phyloP scores from a whole-genome alignment of 2,888 invertebrate species.

The Leptothorax acervorum region DNA sequence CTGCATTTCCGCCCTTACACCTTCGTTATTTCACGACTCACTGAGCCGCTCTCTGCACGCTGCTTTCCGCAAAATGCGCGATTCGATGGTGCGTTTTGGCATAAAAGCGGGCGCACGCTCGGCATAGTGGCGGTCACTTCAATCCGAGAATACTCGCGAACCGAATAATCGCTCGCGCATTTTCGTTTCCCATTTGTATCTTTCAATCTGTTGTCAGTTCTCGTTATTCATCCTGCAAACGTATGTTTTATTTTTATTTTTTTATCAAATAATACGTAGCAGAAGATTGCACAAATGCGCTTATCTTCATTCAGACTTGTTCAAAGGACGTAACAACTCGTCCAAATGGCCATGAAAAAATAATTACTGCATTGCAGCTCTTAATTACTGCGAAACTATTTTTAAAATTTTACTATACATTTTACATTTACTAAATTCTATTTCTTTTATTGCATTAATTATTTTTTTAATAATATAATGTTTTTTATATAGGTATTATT shows the following conservation, averaged over 20 bases:
- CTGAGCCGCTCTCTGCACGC: not conserved
- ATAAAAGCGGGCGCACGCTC: conserved; percentile 7
- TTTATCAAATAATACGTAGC: not conserved
- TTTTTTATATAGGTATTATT: not conserved
- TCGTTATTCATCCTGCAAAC: not conserved
- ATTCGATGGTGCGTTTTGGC: conserved; percentile 15
- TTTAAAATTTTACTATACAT: not conserved
- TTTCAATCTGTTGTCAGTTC: not conserved
- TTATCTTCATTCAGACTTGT: not conserved
- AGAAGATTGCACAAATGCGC: not conserved
- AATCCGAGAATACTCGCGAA: not conserved
- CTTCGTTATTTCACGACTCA: conserved; percentile 52
- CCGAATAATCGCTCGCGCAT: conserved; percentile 1
- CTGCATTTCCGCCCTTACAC: conserved; percentile 32
- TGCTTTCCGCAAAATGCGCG: conserved; percentile 37
- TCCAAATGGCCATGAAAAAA: not conserved
- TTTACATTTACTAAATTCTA: not conserved
- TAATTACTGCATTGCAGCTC: not conserved
- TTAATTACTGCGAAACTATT: not conserved
- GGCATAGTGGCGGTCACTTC: conserved; percentile 1
- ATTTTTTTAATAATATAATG: not conserved
- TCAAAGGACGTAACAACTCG: not conserved
- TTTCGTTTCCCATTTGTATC: conserved; percentile 12
- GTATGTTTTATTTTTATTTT: not conserved
- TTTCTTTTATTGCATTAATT: conserved; percentile 10